Conservation (phyloP, 2,797 vertebrate genomes). For the Lacerta bilineata region DNA sequence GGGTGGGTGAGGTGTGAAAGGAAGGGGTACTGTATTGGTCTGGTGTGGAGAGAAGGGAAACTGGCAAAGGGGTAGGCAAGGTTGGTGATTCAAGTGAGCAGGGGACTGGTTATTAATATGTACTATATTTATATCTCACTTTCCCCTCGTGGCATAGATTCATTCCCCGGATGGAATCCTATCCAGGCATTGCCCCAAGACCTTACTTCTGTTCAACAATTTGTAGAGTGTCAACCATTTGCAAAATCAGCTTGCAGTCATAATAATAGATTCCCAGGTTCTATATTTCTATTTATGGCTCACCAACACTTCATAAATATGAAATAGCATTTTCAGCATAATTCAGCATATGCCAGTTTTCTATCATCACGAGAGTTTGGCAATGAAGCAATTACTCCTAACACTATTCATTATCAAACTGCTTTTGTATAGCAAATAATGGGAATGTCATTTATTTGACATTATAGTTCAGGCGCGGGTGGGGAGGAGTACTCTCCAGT, state of each 20-base stretch:
- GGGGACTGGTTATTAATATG: too few relatives aligned
- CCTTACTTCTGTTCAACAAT: not conserved
- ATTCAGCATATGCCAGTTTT: conserved; percentile 16
- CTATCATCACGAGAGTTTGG: conserved; percentile 13
- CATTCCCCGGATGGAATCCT: not conserved
- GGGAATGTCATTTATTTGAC: conserved; percentile 18
- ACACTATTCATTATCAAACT: conserved; percentile 37
- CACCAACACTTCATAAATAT: conserved; percentile 23
- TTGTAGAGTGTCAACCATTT: not conserved
- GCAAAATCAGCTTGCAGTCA: not conserved
- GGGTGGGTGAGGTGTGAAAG: too few relatives aligned
- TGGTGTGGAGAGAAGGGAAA: too few relatives aligned
- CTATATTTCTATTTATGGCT: conserved; percentile 45
- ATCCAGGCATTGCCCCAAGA: not conserved
- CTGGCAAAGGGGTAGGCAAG: too few relatives aligned
- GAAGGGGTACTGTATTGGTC: too few relatives aligned
- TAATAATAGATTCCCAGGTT: conserved; percentile 29
- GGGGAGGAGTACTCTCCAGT: not conserved
- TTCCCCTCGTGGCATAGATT: not conserved
- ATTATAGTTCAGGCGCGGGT: conserved; percentile 42
- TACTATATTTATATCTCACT: too few relatives aligned
- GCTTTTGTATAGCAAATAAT: conserved; percentile 44
- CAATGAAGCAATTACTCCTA: conserved; percentile 32
- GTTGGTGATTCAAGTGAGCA: too few relatives aligned
- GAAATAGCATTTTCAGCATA: conserved; percentile 16